Evolutionary conservation across 2,888 invertebrate species (phyloP), one percentile per base, ranked within the genome.

Genomic region (Athetis lepigone): DNA sequence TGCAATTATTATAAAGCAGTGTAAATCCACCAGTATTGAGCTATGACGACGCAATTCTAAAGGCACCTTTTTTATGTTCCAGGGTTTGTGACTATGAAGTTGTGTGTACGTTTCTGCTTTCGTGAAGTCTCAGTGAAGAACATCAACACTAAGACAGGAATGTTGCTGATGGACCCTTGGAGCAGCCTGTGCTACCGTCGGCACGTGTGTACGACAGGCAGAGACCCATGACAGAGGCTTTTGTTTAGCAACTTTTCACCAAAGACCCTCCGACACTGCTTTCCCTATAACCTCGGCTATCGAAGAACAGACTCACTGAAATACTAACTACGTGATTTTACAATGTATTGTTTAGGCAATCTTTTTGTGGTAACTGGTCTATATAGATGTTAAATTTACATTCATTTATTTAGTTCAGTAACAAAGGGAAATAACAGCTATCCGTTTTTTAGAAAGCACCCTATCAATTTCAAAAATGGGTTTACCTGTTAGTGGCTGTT

Each of bases 81-180:
- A 67, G 66, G 11, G 4, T 29, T 19, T 27, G 29, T 33, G 16
- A 19, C 8, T 9, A 2, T 11, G 23, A 2, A 16, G 0, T n/a
- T 4, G 9, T 45, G 27, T 16, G 7, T 11, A 19, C 16, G 16
- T 16, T 13, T 33, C 21, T 19, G 29, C 2, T 3, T 9, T 0
- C 11, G 4, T 11, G 66, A 67, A 25, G n/a, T 8, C 13, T 8
- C 37, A 7, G 40, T 42, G 9, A 37, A 60, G 16, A 67, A 68
- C 9, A 68, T 68, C 19, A 29, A 67, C 37, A 47, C 66, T 8
- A 46, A 68, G 6, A 67, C 69, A 3, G 60, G 60, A 2, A 51
- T 27, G 60, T 29, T 67, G 0, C 60, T 67, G 8, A 67, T 21
- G 16, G 47, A 68, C 19, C 69, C 60, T 4, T 68, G 51, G 39